phyloP scores from a whole-genome alignment of 2,113 vertebrate genomes.

The Vireo altiloquus region DNA sequence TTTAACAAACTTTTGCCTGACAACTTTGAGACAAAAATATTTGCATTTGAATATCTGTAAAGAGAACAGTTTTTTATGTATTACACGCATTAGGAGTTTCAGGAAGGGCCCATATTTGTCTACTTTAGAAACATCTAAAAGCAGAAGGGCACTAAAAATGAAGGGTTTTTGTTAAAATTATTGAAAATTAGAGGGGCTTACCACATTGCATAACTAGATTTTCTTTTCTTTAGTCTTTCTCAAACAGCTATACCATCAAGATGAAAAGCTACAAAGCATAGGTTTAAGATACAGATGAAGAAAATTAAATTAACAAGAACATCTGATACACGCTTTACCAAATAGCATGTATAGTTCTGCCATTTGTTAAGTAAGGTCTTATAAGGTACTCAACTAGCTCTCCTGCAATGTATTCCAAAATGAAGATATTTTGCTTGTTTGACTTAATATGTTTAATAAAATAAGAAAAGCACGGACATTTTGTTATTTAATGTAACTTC shows the following conservation, averaged over 20 bases:
- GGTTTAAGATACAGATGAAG: not conserved
- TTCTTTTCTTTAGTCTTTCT: not conserved
- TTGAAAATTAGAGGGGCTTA: not conserved
- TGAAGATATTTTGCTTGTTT: not conserved
- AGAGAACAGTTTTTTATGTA: not conserved
- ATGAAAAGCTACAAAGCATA: not conserved
- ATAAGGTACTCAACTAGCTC: not conserved
- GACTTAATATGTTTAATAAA: not conserved
- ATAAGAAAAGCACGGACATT: not conserved
- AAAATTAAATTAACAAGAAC: not conserved
- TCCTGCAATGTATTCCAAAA: not conserved
- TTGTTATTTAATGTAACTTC: not conserved
- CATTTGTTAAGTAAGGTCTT: not conserved
- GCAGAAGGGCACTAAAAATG: not conserved
- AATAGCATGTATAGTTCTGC: not conserved
- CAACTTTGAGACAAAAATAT: not conserved
- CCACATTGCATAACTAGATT: not conserved
- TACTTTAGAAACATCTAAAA: not conserved
- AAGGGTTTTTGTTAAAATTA: not conserved
- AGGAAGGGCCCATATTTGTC: not conserved
- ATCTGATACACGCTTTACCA: not conserved
- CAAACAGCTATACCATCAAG: not conserved
- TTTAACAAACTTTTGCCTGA: not conserved
- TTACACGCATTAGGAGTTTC: not conserved
- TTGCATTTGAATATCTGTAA: not conserved